Conservation (phyloP, 2,113 vertebrate genomes). For the Proteles cristata region DNA sequence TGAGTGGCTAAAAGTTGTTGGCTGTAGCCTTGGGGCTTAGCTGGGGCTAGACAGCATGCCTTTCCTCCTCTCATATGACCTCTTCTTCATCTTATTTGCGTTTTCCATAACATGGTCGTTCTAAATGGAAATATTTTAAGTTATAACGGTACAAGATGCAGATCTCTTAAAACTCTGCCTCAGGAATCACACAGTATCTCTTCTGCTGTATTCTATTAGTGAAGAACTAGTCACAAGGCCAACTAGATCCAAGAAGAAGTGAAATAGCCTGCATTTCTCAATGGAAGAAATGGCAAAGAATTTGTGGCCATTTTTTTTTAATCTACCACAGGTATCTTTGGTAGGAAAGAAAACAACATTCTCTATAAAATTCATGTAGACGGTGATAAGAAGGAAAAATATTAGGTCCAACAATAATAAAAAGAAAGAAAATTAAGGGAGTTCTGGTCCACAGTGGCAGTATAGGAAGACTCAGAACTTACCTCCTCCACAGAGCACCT, state of each 20-base stretch:
- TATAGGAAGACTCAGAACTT: not conserved
- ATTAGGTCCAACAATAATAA: not conserved
- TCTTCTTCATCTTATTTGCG: not conserved
- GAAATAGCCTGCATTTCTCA: not conserved
- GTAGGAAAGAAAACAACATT: not conserved
- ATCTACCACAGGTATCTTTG: not conserved
- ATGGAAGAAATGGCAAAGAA: not conserved
- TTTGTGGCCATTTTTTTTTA: not conserved
- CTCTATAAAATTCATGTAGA: not conserved
- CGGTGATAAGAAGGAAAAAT: not conserved
- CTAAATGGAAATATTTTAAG: not conserved
- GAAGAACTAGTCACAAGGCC: not conserved
- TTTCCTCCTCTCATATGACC: not conserved
- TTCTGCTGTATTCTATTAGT: not conserved
- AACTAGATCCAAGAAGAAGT: not conserved
- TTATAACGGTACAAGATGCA: not conserved
- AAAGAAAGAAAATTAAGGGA: not conserved
- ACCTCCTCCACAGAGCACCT: not conserved
- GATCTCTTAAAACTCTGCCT: not conserved
- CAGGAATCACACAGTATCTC: not conserved
- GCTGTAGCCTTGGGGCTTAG: not conserved
- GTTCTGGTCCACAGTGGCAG: not conserved
- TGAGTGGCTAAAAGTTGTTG: not conserved
- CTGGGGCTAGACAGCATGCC: accelerated
- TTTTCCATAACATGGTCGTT: not conserved